These are phyloP conservation scores for Gastrophysa polygoni DNA, from an alignment of 2,888 invertebrate species.

Conservation along the genomic window DNA sequence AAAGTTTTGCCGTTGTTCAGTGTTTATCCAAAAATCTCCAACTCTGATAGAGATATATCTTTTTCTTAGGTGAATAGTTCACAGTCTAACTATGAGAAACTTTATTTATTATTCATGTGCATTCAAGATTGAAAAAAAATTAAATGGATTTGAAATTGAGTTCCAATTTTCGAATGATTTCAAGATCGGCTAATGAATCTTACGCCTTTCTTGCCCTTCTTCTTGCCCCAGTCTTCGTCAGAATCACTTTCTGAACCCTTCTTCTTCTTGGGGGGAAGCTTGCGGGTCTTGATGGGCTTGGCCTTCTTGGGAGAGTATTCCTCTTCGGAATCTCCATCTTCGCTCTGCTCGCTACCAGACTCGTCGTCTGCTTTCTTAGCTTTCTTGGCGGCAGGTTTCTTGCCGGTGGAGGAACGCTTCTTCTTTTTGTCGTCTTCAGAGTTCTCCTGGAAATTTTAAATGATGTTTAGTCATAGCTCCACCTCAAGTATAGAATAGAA, in stretches of 20 bases:
- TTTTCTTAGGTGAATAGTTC: no score
- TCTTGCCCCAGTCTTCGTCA: slow-evolving; percentile 72
- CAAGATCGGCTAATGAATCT: slow-evolving; percentile 16
- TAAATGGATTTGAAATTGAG: no score
- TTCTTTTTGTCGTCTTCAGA: slow-evolving; percentile 64
- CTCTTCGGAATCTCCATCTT: slow-evolving; percentile 64
- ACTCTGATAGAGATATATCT: no score
- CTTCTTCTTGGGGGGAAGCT: slow-evolving; percentile 67
- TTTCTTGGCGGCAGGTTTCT: slow-evolving; percentile 60
- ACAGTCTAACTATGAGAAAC: no score
- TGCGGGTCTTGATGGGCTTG: slow-evolving; percentile 61
- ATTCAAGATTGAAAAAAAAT: no score
- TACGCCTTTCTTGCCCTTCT: slow-evolving; percentile 60
- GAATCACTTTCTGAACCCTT: slow-evolving; percentile 72
- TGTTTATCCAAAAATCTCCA: no score
- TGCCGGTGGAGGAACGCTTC: slow-evolving; percentile 62
- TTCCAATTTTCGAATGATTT: background rate
- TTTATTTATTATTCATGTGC: no score
- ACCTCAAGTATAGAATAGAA: no score
- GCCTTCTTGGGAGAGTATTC: slow-evolving; percentile 66
- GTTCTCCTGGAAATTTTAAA: slow-evolving; percentile 53
- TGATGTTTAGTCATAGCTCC: no score
- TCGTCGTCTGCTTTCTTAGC: slow-evolving; percentile 63
- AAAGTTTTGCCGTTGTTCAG: no score
- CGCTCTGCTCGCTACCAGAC: slow-evolving; percentile 59